These are phyloP conservation scores for Porphyrio hochstetteri DNA, from an alignment of 2,113 vertebrate species.

Conservation along the genomic window DNA sequence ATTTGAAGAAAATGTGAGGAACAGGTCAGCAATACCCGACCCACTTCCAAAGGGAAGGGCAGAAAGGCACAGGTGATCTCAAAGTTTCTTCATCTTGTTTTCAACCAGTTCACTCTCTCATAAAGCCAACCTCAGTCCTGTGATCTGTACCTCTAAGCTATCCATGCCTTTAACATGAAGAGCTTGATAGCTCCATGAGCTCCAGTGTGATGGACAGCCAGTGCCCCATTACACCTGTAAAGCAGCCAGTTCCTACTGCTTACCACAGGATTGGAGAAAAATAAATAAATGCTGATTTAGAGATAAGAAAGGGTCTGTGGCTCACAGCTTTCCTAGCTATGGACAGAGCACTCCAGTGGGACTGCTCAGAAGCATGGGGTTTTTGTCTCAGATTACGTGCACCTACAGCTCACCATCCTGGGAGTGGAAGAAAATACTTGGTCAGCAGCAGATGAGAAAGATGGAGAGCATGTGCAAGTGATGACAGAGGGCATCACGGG, in stretches of 20 bases:
- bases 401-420: not conserved
- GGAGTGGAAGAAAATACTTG: not conserved
- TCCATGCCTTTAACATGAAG: fast-evolving
- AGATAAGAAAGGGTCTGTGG: not conserved
- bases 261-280: not conserved
- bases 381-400: not conserved
- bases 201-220: not conserved
- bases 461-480: not conserved
- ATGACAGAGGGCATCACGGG: not conserved
- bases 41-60: not conserved
- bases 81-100: not conserved
- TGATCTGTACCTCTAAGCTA: not conserved
- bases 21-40: not conserved
- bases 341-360: not conserved
- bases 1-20: not conserved
- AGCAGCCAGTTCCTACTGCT: not conserved
- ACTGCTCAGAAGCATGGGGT: fast-evolving
- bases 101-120: not conserved
- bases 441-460: not conserved
- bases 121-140: not conserved
- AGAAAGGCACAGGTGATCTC: not conserved
- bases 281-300: not conserved
- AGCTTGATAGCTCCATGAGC: not conserved
- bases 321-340: not conserved
- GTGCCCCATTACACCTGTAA: not conserved